A percentile compares a stretch with the other conserved stretches of the same genome.
phyloP scores from a whole-genome alignment of 2,797 vertebrate genomes.

The Nyctalus aviator region DNA sequence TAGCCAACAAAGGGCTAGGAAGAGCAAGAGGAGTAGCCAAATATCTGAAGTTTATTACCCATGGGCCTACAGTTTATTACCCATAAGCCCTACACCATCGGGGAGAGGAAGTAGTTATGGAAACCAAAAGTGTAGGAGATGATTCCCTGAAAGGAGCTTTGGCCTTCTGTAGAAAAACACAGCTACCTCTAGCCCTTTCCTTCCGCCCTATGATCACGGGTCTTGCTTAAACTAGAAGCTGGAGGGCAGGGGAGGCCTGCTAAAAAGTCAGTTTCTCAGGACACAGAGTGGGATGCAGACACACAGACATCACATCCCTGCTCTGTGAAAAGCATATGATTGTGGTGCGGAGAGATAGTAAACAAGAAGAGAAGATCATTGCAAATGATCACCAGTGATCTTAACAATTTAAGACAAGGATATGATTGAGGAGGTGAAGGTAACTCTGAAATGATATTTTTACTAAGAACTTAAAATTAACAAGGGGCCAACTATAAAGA shows the following conservation, averaged over 20 bases:
- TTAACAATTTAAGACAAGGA: neutral
- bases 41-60: neutral
- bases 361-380: neutral
- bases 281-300: neutral
- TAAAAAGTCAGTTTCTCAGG: neutral
- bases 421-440: neutral
- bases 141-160: neutral
- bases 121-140: neutral
- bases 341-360: neutral
- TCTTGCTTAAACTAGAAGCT: neutral
- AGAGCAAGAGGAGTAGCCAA: neutral
- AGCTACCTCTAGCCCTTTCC: neutral
- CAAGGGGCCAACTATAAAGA: neutral
- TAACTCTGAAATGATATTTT: neutral
- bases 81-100: neutral
- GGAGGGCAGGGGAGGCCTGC: neutral
- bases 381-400: neutral
- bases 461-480: slow-evolving; percentile 6
- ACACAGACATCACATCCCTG: neutral
- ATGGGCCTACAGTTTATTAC: neutral
- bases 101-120: neutral
- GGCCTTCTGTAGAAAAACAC: neutral
- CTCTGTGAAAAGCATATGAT: neutral
- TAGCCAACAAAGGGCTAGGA: neutral
- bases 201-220: neutral